Base-by-base conservation (phyloP, 1,140 invertebrate genomes). In the Ceratina australensis region DNA sequence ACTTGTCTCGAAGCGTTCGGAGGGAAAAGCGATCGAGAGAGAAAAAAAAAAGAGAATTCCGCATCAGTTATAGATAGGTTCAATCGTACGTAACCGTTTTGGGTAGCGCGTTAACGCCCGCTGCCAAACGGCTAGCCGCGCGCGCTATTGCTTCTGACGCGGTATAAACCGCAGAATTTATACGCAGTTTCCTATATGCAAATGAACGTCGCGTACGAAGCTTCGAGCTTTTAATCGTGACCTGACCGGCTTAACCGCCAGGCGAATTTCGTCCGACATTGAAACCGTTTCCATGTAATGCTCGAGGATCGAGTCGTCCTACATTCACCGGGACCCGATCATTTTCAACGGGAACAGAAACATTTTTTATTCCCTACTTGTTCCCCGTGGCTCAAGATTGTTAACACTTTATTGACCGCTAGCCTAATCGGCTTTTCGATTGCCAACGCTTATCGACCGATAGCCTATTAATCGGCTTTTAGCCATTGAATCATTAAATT, bases 281-380 rank as follows among this genome's bases (percentile, higher is more conserved):
- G 76, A 85, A 84, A 85, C 80, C 72, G 60, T 85, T 82, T 84
- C 56, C 80, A 74, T 82, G 83, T 77, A 85, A 85, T 84, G 75
- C 82, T 65, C 63, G 72, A 81, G 75, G 81, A 78, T 85, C 79
- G 59, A 42, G 33, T 49, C 60, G 50, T n/a, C 50, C 33, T 63
- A 65, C 22, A 56, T 60, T 66, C 66, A 52, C 18, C 47, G 65
- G 60, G 42, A 69, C 60, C 60, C 60, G 66, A 79, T 66, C 57
- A 68, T 42, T 73, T 71, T 22, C 28, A 20, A 57, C 68, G 24
- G 73, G 22, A 20, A 16, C 12, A 7, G 4, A 20, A 54, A 54
- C 33, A 42, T 61, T 59, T 56, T 52, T 74, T 69, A 18, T 47
- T 61, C 28, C 5, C 8, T 42, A 16, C 8, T 20, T 26, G 15